These are phyloP conservation scores for Platypus cylindrus DNA, from an alignment of 2,888 invertebrate species.

Conservation along the genomic window DNA sequence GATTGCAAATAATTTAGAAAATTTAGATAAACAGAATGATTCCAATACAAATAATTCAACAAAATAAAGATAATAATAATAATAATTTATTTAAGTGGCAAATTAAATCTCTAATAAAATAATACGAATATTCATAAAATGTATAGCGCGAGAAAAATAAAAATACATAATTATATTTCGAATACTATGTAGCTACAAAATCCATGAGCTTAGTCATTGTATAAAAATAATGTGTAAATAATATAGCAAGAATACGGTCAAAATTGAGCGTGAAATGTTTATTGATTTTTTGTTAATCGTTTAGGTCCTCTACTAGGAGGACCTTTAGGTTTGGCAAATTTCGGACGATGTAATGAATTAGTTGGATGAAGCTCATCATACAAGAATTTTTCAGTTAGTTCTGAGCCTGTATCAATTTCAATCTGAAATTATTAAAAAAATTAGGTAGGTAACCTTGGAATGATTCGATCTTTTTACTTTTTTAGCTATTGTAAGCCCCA, in stretches of 20 bases:
- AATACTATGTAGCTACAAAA: too few relatives aligned
- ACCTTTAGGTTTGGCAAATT: conserved; percentile 94
- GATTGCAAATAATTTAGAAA: conserved; percentile 21
- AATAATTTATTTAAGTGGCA: too few relatives aligned
- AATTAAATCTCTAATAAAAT: too few relatives aligned
- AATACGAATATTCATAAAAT: too few relatives aligned
- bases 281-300: conserved; percentile 63
- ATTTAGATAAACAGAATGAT: too few relatives aligned
- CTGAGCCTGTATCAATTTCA: conserved; percentile 82
- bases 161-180: too few relatives aligned
- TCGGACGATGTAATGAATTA: conserved; percentile 72
- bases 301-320: conserved; percentile 88
- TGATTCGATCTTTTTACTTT: conserved; percentile 49
- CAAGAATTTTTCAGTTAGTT: conserved; percentile 80
- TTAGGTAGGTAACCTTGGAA: too few relatives aligned
- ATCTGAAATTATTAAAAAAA: conserved; percentile 42
- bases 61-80: too few relatives aligned
- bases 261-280: conserved; percentile 11
- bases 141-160: too few relatives aligned
- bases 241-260: conserved; percentile 10
- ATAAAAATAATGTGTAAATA: not conserved
- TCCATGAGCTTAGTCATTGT: not conserved
- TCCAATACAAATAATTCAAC: too few relatives aligned
- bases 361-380: conserved; percentile 92
- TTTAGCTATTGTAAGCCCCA: conserved; percentile 71